Evolutionary conservation across 2,113 vertebrate species (phyloP), one percentile per base, ranked within the genome.

Genomic region (Chroicocephalus ridibundus): DNA sequence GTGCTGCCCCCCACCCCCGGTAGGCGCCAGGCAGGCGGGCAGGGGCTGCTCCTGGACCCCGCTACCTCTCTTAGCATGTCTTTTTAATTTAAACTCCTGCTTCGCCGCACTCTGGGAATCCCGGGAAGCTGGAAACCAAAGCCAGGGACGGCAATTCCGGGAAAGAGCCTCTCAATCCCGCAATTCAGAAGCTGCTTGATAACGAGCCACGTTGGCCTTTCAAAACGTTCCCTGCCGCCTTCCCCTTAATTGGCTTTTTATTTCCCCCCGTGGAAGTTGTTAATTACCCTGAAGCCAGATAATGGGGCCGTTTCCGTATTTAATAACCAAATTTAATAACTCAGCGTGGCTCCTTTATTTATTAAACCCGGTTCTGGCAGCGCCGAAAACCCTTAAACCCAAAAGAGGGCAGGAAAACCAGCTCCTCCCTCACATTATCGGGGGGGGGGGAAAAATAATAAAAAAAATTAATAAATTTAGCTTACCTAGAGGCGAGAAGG

Each of bases 21-120:
- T 40, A 51, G 60, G 79, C 86, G 87, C 82, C 74, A 90, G 79
- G 90, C 61, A 31, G 72, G 60, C 5, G 54, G 91, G 72, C 79
- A 78, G 95, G 90, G 36, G 47, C 47, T n/a, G 58, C 88, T 87
- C 93, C 79, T 44, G 96, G 89, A 62, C 58, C 91, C 92, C 64
- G 91, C 88, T 75, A 71, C 91, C 95, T 86, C 93, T 92, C 90
- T 65, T 74, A 88, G 98, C 96, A 96, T 96, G 92, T 80, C 82
- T 68, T 81, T 91, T 91, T 94, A 3, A 10, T 86, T 94, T 91
- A 87, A 93, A 92, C 94, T 92, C 83, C 96, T 15, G 92, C 96
- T 95, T 96, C 51, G 66, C 96, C 51, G 60, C 75, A 40, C 94
- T 88, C 87, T 79, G 96, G 96, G 97, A 84, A 90, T 68, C 57